Evolutionary conservation across 2,113 vertebrate genomes (phyloP).

Genomic region (Xiphophorus hellerii): DNA sequence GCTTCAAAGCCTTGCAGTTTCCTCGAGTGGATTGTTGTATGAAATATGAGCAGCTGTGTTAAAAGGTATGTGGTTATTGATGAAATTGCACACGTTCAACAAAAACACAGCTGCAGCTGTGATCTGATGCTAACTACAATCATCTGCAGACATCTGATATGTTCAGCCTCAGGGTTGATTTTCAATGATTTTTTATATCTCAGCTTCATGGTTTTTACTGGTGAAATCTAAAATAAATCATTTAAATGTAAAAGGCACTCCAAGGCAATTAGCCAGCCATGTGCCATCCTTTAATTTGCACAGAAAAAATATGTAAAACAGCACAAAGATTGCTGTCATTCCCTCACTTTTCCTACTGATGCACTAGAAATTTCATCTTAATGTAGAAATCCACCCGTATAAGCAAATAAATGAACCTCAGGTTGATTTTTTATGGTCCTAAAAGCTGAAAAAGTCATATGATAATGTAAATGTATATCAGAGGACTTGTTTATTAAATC

Average conservation of each 20-base stretch:
- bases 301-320: not conserved
- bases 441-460: not conserved
- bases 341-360: not conserved
- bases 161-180: not conserved
- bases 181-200: not conserved
- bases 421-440: not conserved
- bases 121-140: not conserved
- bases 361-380: not conserved
- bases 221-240: not conserved
- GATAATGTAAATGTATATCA: not conserved
- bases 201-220: not conserved
- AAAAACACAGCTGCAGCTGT: not conserved
- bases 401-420: not conserved
- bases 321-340: not conserved
- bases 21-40: not conserved
- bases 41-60: not conserved
- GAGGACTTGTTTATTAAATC: not conserved
- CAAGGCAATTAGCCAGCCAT: not conserved
- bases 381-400: not conserved
- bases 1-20: not conserved
- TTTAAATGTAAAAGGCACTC: not conserved
- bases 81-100: not conserved
- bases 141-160: not conserved
- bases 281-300: not conserved
- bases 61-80: not conserved